These are phyloP conservation scores for Suillia variegata DNA, from an alignment of 2,888 invertebrate genomes.

Conservation along the genomic window DNA sequence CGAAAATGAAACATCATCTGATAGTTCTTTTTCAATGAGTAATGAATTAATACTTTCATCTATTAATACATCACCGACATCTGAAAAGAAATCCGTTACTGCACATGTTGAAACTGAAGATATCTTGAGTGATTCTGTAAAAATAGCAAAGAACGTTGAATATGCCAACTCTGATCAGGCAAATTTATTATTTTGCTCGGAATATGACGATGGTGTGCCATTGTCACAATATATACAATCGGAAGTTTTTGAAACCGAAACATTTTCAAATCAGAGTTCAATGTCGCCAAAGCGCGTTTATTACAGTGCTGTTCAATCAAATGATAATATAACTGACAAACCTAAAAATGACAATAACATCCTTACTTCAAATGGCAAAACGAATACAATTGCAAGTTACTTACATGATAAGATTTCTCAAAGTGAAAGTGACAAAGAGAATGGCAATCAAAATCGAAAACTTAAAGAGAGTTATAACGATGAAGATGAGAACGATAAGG, in stretches of 20 bases:
- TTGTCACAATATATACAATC: slow-evolving; percentile 44
- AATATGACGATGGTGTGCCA: slow-evolving; percentile 45
- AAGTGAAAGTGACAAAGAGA: slow-evolving; percentile 43
- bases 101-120: background rate
- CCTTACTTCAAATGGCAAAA: no score
- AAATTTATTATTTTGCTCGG: slow-evolving; percentile 14
- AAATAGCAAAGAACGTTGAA: background rate
- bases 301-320: background rate
- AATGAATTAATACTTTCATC: background rate
- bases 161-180: slow-evolving; percentile 3
- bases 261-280: slow-evolving; percentile 13
- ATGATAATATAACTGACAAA: background rate
- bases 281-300: slow-evolving; percentile 3
- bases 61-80: background rate
- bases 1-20: slow-evolving; percentile 25
- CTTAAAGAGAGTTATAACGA: slow-evolving; percentile 28
- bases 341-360: background rate
- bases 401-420: slow-evolving; percentile 12
- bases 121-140: no score
- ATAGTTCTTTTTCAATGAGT: slow-evolving; percentile 27
- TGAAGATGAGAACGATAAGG: slow-evolving; percentile 53
- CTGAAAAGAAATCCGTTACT: background rate
- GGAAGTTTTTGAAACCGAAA: slow-evolving; percentile 37
- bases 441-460: slow-evolving; percentile 26
- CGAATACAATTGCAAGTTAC: no score